Base-by-base conservation (phyloP, 30 jellyfish, hydroid and myxozoan genomes). In the Turritopsis rubra region DNA sequence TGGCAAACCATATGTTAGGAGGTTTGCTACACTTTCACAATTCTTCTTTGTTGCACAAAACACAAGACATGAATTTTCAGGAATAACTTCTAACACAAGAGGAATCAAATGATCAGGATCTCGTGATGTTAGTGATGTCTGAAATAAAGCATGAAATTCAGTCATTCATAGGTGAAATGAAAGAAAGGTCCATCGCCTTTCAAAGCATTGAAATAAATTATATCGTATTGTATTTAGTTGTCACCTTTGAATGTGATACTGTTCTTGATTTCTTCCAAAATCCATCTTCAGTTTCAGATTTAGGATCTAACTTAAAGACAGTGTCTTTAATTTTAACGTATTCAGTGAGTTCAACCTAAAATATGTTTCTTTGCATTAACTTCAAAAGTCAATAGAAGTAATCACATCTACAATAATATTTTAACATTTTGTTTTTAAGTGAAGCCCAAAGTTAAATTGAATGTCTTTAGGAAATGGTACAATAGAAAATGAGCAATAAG, bases 31-130 rank as follows among this genome's bases (percentile, higher is more conserved):
- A 85, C 83, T 94, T 80, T 94, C 96, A 71, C 97, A 88, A 75
- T 94, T 95, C 81, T 88, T 89, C 84, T 95, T 95, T 19, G 97
- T 95, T 0, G 99, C 88, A 52, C 99, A 95, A 85, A 95, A 95
- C 20, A 95, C 80, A 28, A 95, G 90, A 73, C 99, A 95, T 0
- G 99, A 95, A 72, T 95, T 70, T 41, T 83, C 70, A 23, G 99
- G 97, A 4, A 89, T 85, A 19, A 95, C 96, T 80, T 95, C 99
- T 25, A 73, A 16, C 9, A 87, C 99, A 52, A 95, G 84, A 18
- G 96, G 87, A 52, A 88, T 75, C 18, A 92, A 22, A 54, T 81
- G 96, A 54, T 92, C 98, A 3, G 96, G 88, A 72, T 92, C 98
- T 18, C 75, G 4, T 8, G 78, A n/a, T 53, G 29, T 28, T 23